Evolutionary conservation across 2,888 invertebrate species (phyloP).

Genomic region (Microctonus aethiopoides): DNA sequence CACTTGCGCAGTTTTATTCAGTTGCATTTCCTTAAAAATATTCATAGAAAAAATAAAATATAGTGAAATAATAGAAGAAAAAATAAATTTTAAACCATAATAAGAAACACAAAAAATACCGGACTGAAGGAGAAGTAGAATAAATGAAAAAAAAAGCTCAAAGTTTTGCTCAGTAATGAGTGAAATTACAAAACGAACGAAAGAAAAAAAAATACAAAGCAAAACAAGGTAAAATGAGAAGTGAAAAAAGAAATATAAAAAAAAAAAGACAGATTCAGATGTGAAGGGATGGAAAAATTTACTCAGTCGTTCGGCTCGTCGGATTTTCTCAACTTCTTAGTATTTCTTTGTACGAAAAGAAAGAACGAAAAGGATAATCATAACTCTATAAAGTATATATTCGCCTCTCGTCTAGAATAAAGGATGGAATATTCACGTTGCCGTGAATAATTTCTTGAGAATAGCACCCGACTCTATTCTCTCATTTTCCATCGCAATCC

Average conservation of each 20-base stretch:
- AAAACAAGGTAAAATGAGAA: neutral
- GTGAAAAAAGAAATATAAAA: neutral
- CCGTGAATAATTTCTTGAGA: constrained; percentile 1
- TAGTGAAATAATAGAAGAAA: too few relatives aligned
- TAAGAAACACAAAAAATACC: neutral
- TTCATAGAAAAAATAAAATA: too few relatives aligned
- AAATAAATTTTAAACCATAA: neutral
- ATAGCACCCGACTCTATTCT: neutral
- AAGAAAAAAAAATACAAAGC: neutral
- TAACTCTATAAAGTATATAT: constrained; percentile 6
- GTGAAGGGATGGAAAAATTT: too few relatives aligned
- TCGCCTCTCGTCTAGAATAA: neutral
- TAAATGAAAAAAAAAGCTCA: neutral
- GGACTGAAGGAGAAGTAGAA: neutral
- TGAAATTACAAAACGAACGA: neutral
- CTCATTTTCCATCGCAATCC: neutral
- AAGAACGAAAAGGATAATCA: neutral
- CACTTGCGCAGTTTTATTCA: too few relatives aligned
- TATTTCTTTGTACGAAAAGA: constrained; percentile 11
- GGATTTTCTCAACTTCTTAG: neutral
- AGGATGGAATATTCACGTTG: constrained; percentile 3
- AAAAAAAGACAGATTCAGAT: neutral
- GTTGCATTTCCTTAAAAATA: too few relatives aligned
- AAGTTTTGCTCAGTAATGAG: neutral
- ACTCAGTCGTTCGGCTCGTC: neutral